Evolutionary conservation across 2,113 vertebrate genomes (phyloP), one percentile per base, ranked within the genome.

Genomic region (Xerus inauris): DNA sequence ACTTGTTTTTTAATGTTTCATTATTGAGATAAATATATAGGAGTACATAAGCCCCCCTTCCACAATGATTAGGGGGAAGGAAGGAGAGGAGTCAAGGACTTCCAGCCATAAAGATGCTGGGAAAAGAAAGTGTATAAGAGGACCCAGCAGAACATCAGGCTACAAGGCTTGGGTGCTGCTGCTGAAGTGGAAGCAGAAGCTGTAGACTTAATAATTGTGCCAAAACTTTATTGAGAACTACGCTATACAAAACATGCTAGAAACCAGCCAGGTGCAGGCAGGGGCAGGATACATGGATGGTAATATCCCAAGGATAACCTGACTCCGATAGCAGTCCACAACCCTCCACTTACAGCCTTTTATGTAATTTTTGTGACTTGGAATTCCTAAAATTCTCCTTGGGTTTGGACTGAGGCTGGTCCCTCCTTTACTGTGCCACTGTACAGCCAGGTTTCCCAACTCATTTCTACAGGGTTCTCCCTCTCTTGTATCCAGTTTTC

Each of bases 161-260:
- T 69, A 26, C 16, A 76, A 73, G 19, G 1, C 16, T 69, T 80
- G 59, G 76, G 32, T 38, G 45, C 38, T 57, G 16, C 64, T 80
- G 28, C 6, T 83, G 80, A 96, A 73, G 8, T 14, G 32, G 40
- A 95, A 95, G 32, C 40, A 87, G 72, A 95, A 97, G 89, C 84
- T 40, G 16, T n/a, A 90, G 69, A 59, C 54, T 57, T 69, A 72
- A 81, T 80, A 57, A 54, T 49, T 76, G 62, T 72, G 71, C 79
- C 67, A 72, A 80, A 89, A 82, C 72, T 90, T 84, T 95, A 90
- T 65, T 97, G 67, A 76, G 32, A 95, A 64, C 14, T n/a, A 13
- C 57, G 83, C 28, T 82, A 11, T 94, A 92, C 6, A 94, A 89
- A 92, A 77, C 71, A 91, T 7, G 30, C 38, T 73, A 87, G 83